Evolutionary conservation across 2,888 invertebrate species (phyloP), one percentile per base, ranked within the genome.

Genomic region (Chalcis sispes): DNA sequence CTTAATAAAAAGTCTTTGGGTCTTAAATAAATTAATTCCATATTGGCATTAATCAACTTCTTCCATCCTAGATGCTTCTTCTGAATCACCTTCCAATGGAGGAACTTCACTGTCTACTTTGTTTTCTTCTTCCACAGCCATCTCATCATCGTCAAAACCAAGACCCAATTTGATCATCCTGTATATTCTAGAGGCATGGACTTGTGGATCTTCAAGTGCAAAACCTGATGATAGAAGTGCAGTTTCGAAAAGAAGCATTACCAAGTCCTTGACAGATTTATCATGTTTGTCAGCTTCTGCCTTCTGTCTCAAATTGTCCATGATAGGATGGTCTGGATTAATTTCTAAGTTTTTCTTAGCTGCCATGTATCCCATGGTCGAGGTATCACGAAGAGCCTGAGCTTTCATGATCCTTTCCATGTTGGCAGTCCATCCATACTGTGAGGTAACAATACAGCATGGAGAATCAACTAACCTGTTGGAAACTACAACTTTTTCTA

Each of bases 341-440:
- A 99, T 95, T 90, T 99, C 99, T 52, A 99, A 90, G 86, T 99
- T 98, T 90, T 99, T 99, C 92, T 99, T 99, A 80, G 99, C 98
- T 0, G 98, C 96, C 99, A 99, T 99, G 92, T 99, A 99, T 52
- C 99, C 98, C 98, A 99, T 98, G 79, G 99, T 98, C n/a, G 97
- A 96, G 0, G 97, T 95, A 88, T 99, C 99, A 32, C 98, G 92
- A 10, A 99, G 93, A 52, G 99, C 99, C 89, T 99, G 99, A 0
- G 99, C 99, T 90, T 99, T 99, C 99, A 99, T 99, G 90, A 99
- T 99, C 78, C 99, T 94, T 89, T 99, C 99, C 99, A 99, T 99
- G 90, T 99, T 99, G 0, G 99, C 99, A 0, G 98, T 97, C 99
- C 99, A 99, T 65, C 99, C 99, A 86, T 97, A 99, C 89, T 99